A percentile compares a stretch with the other conserved stretches of the same genome.
These are phyloP conservation scores for Scalopus aquaticus DNA, from an alignment of 2,113 vertebrate genomes.

Conservation along the genomic window DNA sequence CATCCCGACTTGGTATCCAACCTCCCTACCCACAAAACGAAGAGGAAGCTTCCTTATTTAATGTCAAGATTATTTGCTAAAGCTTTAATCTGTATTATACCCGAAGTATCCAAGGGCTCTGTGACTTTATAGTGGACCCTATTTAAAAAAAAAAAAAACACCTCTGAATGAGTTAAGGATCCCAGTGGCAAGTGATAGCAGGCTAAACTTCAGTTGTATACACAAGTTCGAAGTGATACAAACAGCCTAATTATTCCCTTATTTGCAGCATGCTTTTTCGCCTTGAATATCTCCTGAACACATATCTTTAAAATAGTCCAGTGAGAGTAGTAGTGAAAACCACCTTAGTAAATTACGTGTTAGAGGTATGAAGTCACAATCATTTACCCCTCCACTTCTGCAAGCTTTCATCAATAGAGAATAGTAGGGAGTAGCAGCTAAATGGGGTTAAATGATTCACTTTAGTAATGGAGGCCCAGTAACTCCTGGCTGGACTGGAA, in stretches of 20 bases:
- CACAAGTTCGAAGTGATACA: not conserved
- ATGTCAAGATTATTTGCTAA: not conserved
- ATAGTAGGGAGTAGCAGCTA: not conserved
- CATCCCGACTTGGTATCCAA: not conserved
- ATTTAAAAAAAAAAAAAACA: no score
- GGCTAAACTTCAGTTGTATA: not conserved
- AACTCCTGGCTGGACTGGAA: not conserved
- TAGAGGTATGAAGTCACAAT: not conserved
- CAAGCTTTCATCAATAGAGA: not conserved
- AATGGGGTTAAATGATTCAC: not conserved
- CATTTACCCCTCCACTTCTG: not conserved
- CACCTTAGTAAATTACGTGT: not conserved
- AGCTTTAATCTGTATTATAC: not conserved
- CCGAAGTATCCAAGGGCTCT: not conserved
- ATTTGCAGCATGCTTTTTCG: not conserved
- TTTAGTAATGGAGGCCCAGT: not conserved
- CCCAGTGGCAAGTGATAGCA: accelerated
- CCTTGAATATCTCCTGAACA: not conserved
- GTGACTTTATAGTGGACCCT: not conserved
- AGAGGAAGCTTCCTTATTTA: not conserved
- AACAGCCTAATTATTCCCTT: not conserved
- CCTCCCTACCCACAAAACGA: not conserved
- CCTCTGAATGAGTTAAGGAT: accelerated
- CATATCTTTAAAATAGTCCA: not conserved
- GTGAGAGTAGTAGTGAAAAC: not conserved